Evolutionary conservation across 2,797 vertebrate species (phyloP).

Genomic region (Clarias pachynema): DNA sequence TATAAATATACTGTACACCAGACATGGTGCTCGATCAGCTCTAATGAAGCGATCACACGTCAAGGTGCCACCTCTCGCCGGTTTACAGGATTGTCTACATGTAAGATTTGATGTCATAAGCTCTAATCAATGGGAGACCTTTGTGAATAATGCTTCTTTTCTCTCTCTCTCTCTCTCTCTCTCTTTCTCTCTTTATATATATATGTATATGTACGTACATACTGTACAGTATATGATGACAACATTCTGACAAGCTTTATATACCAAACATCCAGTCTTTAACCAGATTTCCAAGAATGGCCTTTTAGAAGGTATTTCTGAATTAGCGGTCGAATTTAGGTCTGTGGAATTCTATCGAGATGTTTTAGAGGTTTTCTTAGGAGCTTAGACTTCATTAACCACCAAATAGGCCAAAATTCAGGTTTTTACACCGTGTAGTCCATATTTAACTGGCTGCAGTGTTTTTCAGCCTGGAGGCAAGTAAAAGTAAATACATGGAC

Average conservation of each 20-base stretch:
- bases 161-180: no score
- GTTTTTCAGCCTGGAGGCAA: not conserved
- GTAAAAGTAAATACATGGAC: not conserved
- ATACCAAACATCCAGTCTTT: conserved; percentile 26
- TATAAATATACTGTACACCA: conserved; percentile 46
- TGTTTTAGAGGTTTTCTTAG: conserved; percentile 15
- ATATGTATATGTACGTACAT: not conserved
- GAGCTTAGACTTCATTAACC: conserved; percentile 4
- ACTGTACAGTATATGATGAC: not conserved
- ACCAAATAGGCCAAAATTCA: not conserved
- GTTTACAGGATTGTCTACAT: conserved; percentile 18
- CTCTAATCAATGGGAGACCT: not conserved
- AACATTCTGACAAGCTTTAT: conserved; percentile 24
- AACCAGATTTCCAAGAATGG: conserved; percentile 29
- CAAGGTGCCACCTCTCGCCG: conserved; percentile 27
- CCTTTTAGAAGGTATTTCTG: conserved; percentile 16
- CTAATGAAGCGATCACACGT: conserved; percentile 15
- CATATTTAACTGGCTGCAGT: not conserved
- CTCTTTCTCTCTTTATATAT: not conserved
- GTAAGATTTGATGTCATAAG: not conserved
- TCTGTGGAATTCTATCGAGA: conserved; percentile 11
- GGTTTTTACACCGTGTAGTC: not conserved
- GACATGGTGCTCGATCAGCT: conserved; percentile 55
- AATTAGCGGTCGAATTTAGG: conserved; percentile 12
- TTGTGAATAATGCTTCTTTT: not conserved